Percentiles rank a stretch among this genome's conserved stretches.
Conservation (phyloP, 2,888 invertebrate species). For the Erebia palarica region DNA sequence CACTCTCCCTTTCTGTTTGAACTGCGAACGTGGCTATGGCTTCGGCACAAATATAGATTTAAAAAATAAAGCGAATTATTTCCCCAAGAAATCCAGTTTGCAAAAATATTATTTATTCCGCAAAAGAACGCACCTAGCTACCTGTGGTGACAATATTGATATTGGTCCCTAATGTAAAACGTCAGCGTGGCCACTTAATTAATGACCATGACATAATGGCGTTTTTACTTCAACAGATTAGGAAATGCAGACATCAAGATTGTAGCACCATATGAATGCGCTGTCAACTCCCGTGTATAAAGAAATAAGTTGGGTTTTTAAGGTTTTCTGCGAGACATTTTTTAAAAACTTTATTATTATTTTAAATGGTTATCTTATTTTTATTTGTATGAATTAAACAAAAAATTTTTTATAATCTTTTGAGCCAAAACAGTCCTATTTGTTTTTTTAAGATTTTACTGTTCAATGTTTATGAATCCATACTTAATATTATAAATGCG, state of each 20-base stretch:
- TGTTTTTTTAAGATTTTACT: too few species aligned
- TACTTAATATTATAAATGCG: too few species aligned
- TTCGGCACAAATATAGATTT: too few species aligned
- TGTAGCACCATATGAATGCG: constrained; percentile 65
- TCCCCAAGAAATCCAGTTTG: neutral
- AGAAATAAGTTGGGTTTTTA: constrained; percentile 44
- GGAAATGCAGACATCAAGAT: constrained; percentile 73
- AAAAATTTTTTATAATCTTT: neutral
- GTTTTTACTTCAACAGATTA: constrained; percentile 58
- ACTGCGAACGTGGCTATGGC: too few species aligned
- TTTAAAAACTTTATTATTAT: too few species aligned
- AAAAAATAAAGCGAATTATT: too few species aligned
- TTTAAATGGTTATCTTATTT: neutral
- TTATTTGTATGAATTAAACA: constrained; percentile 1
- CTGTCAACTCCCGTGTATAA: constrained; percentile 67
- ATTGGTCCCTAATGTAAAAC: constrained; percentile 32
- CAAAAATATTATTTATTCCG: constrained; percentile 7
- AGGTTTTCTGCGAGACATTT: constrained; percentile 36
- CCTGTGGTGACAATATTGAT: constrained; percentile 39
- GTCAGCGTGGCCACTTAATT: constrained; percentile 58
- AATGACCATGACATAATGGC: constrained; percentile 68
- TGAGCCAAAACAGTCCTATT: too few species aligned
- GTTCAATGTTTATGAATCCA: too few species aligned
- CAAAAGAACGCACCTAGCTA: constrained; percentile 26
- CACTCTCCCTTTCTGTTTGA: too few species aligned